Evolutionary conservation across 2,888 invertebrate genomes (phyloP).

Genomic region (Acheta domesticus): DNA sequence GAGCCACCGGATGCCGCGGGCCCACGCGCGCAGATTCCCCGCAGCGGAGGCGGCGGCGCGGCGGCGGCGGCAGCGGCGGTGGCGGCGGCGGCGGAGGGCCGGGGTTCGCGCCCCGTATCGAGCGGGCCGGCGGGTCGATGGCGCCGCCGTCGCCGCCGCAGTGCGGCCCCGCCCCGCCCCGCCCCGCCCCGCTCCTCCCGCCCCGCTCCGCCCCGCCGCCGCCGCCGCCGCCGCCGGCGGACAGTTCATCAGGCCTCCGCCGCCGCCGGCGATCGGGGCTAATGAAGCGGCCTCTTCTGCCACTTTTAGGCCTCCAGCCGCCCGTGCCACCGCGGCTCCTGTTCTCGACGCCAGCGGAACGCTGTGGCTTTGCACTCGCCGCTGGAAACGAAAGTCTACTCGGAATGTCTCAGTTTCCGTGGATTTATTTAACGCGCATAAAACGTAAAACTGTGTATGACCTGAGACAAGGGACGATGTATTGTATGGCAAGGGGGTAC

Average conservation of each 20-base stretch:
- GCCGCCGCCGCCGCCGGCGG: neutral
- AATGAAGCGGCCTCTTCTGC: neutral
- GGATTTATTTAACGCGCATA: too few relatives aligned
- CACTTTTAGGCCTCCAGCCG: neutral
- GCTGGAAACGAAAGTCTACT: too few relatives aligned
- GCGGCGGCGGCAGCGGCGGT: neutral
- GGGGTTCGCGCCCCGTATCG: slow-evolving; percentile 9
- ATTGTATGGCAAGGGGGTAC: too few relatives aligned
- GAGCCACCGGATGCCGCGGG: slow-evolving; percentile 6
- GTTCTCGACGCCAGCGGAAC: neutral
- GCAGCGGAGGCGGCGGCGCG: neutral
- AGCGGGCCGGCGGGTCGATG: neutral
- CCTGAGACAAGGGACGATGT: too few relatives aligned
- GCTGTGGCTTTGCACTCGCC: too few relatives aligned
- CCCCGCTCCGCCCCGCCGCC: neutral
- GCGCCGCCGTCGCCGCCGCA: neutral
- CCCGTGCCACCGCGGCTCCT: neutral
- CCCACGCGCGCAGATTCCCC: slow-evolving; percentile 4
- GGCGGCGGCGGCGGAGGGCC: neutral
- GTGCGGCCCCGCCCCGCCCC: neutral
- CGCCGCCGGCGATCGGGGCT: neutral
- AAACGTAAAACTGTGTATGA: too few relatives aligned
- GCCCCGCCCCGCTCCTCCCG: neutral
- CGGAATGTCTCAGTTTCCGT: too few relatives aligned
- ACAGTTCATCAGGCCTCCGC: neutral